Evolutionary conservation across 2,113 vertebrate genomes (phyloP), one percentile per base, ranked within the genome.

Genomic region (Chaetura pelagica): DNA sequence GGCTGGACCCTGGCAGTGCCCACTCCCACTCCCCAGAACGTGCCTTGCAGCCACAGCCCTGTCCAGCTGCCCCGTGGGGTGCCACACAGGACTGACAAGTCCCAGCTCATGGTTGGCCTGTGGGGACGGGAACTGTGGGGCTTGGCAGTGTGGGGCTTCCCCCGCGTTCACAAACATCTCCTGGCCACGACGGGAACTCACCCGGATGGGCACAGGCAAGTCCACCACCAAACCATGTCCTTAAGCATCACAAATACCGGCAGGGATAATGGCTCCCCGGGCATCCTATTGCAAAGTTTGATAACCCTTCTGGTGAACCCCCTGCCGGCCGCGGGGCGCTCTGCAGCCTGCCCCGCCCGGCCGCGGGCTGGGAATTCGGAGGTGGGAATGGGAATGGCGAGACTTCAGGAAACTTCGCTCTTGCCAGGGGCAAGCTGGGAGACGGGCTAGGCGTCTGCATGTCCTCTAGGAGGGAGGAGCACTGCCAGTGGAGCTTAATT

Each of bases 361-460:
- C 40, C 11, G 40, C 40, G 40, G 7, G 14, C 5, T 8, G 40
- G 40, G n/a, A 17, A 22, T 32, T 16, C 4, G 7, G 22, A 1
- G 26, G 0, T 5, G 27, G 49, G 11, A 5, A 1, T 3, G 72
- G 66, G 42, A 67, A 21, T 63, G 20, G 3, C 5, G 16, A 4
- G 0, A 4, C 30, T 6, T 6, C 30, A 9, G 23, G 46, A 9
- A 54, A 30, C 12, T 59, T 12, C 1, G 18, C 17, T 35, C n/a
- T 42, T 27, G 18, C 46, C 40, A 2, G 48, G 29, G 15, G 6
- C 23, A 24, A 40, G 52, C 29, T 20, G 51, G 30, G 52, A 29
- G 9, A 4, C 22, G 18, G 29, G 54, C 20, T 57, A 8, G 73
- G 67, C 5, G 1, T 6, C 55, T 32, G 38, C 34, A 46, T 51